Percentiles rank a stretch among this genome's conserved stretches.
These are phyloP conservation scores for Rhinella marina DNA, from an alignment of 2,797 vertebrate genomes.

Conservation along the genomic window DNA sequence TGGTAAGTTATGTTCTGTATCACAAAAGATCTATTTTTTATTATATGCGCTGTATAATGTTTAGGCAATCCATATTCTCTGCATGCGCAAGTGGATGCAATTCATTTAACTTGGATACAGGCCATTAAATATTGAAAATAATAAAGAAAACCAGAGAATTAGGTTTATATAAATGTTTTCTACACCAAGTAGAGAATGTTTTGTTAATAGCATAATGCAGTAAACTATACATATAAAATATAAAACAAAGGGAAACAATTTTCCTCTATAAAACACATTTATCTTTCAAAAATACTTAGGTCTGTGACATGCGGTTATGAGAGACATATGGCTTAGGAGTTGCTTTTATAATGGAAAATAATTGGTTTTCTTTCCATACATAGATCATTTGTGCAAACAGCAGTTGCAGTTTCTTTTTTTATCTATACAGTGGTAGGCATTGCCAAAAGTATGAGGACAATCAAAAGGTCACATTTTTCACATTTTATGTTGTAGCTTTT, in stretches of 20 bases:
- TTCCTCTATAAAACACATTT: conserved; percentile 17
- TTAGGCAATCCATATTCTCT: conserved; percentile 28
- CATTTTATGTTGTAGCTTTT: too few species aligned
- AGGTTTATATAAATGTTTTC: conserved; percentile 42
- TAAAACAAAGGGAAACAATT: conserved; percentile 28
- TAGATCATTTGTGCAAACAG: background rate
- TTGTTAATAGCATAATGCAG: conserved; percentile 6
- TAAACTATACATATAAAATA: conserved; percentile 38
- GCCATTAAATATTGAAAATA: conserved; percentile 53
- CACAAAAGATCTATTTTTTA: conserved; percentile 44
- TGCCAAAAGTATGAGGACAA: too few species aligned
- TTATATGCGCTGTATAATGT: conserved; percentile 23
- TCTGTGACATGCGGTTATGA: conserved; percentile 12
- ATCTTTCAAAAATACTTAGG: conserved; percentile 22
- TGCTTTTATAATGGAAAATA: conserved; percentile 11
- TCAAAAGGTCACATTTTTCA: too few species aligned
- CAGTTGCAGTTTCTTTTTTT: too few species aligned
- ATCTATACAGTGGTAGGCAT: too few species aligned
- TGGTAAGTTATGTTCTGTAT: conserved; percentile 13
- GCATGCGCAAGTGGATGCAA: conserved; percentile 33
- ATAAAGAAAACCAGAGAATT: conserved; percentile 14
- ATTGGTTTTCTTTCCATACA: conserved; percentile 10
- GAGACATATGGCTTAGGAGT: background rate
- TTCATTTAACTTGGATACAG: conserved; percentile 40
- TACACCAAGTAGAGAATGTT: background rate